Evolutionary conservation across 2,888 invertebrate species (phyloP).

Genomic region (Tetranychus piercei): DNA sequence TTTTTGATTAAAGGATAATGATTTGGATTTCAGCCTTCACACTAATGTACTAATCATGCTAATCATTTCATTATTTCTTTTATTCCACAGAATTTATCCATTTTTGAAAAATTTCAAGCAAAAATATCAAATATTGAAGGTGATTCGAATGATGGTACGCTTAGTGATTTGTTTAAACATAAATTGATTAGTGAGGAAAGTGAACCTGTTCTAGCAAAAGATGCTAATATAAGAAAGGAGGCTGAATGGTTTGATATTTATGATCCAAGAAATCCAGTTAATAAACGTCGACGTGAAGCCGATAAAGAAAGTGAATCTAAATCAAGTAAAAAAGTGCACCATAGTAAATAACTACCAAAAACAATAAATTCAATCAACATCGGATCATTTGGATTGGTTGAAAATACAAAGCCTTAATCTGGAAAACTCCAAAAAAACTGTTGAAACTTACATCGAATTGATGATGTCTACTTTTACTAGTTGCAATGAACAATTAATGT

Average conservation of each 20-base stretch:
- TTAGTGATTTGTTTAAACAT: constrained; percentile 21
- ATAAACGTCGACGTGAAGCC: constrained; percentile 45
- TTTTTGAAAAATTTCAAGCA: too few species aligned
- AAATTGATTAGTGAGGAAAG: constrained; percentile 36
- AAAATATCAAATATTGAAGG: neutral
- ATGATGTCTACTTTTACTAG: too few species aligned
- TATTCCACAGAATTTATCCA: too few species aligned
- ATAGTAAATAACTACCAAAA: neutral
- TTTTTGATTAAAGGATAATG: too few species aligned
- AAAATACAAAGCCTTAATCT: too few species aligned
- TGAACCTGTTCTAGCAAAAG: constrained; percentile 56
- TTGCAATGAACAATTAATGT: too few species aligned
- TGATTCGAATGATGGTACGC: neutral
- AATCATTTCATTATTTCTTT: too few species aligned
- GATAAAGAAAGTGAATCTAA: neutral
- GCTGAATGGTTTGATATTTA: constrained; percentile 93
- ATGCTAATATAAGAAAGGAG: constrained; percentile 64
- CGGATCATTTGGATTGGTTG: too few species aligned
- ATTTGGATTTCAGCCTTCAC: too few species aligned
- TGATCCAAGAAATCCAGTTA: constrained; percentile 85
- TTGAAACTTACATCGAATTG: too few species aligned
- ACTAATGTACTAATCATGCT: too few species aligned
- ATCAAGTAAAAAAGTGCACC: neutral
- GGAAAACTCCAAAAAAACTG: too few species aligned
- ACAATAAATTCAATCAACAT: neutral